Evolutionary conservation across 2,113 vertebrate species (phyloP), one percentile per base, ranked within the genome.

Genomic region (Microcebus tavaratra): DNA sequence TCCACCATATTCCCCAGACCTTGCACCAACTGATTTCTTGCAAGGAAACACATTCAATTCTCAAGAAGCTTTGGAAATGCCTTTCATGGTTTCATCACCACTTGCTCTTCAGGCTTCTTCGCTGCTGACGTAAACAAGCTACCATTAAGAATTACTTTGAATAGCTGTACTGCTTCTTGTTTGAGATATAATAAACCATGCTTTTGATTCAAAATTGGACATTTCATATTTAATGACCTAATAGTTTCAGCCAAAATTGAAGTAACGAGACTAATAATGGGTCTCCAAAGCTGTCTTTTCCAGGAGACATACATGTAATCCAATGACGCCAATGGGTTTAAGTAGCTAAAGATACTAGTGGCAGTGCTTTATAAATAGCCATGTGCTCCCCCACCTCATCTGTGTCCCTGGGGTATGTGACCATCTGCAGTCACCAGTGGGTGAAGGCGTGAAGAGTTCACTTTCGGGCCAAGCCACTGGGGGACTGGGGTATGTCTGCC

Each of bases 341-440:
- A n/a, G 25, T 53, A 79, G 8, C 25, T 34, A 29, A 75, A 42
- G n/a, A 50, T 23, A n/a, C 6, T 29, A 83, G 42, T 12, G 25
- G 39, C n/a, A 48, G 3, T 36, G 34, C 18, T 48, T 55, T 29
- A 1, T 0, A 10, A n/a, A 59, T 12, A 27, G 27, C n/a, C 1
- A 1, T 1, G 18, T 4, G 18, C 18, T 17, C 18, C 15, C 31
- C 7, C 27, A 10, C 39, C 27, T 85, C n/a, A 17, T 4, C 45
- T 9, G 12, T 36, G 15, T 67, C 42, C 42, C 25, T 12, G 13
- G 17, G 6, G 73, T 45, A 12, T 23, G 34, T 34, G 94, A 61
- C 86, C 34, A 27, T 9, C n/a, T 80, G 50, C 34, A 42, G 88
- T 34, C n/a, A 48, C 50, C 0, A 4, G 14, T 48, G 53, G 55